Evolutionary conservation across 35 echinoderm and acorn worm species (phyloP).

Genomic region (Ophioderma brevispina): DNA sequence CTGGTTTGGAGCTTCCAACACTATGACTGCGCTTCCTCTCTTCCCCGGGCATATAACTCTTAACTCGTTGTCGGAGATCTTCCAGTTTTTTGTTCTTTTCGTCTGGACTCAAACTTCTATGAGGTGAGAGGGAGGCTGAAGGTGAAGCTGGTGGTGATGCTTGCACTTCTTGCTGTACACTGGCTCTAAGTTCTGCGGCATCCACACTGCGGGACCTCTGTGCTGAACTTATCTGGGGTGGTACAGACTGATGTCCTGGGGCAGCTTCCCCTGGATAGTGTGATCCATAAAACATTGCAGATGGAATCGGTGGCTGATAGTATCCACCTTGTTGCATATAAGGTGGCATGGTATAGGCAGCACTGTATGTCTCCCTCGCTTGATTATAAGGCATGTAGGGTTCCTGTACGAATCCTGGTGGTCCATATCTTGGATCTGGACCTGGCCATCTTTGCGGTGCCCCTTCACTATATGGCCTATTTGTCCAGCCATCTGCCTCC

Average conservation of each 20-base stretch:
- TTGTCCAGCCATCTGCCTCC: too few species aligned
- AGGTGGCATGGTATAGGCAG: not conserved
- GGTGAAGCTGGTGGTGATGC: not conserved
- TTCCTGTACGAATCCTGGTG: not conserved
- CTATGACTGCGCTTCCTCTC: not conserved
- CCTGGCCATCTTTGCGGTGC: not conserved
- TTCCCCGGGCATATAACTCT: not conserved
- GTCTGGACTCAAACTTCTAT: not conserved
- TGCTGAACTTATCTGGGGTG: not conserved
- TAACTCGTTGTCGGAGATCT: not conserved
- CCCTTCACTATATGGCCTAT: not conserved
- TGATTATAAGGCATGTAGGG: not conserved
- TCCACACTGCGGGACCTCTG: not conserved
- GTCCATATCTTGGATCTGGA: not conserved
- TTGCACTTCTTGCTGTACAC: not conserved
- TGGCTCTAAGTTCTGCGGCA: not conserved
- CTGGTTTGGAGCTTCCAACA: not conserved
- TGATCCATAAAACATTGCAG: not conserved
- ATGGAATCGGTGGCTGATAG: not conserved
- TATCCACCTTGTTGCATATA: constrained; percentile 6
- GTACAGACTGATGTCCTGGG: not conserved
- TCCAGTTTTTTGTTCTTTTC: not conserved
- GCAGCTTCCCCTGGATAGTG: not conserved
- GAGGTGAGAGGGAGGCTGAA: not conserved
- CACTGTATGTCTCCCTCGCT: not conserved